Evolutionary conservation across 2,888 invertebrate genomes (phyloP).

Genomic region (Venustoraphidia nigricollis): DNA sequence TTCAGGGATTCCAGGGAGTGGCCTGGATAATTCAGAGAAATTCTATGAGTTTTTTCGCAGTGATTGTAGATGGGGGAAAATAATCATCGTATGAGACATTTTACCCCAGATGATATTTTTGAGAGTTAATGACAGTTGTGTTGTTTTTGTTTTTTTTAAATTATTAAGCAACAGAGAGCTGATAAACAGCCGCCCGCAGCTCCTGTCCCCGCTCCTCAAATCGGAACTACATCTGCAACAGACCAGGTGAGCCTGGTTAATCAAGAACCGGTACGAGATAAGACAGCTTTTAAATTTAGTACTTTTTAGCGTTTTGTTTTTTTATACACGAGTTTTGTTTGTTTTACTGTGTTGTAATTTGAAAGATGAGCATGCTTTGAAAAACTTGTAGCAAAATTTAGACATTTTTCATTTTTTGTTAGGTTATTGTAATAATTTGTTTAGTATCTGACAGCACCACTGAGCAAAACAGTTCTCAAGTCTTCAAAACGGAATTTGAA

Average conservation of each 20-base stretch:
- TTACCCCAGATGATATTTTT: too few species aligned
- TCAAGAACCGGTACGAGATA: constrained; percentile 3
- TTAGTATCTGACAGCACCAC: not conserved
- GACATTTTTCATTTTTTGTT: constrained; percentile 13
- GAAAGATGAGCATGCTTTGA: too few species aligned
- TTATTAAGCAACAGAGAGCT: constrained; percentile 33
- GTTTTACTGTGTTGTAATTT: too few species aligned
- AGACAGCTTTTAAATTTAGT: not conserved
- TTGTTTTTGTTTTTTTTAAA: constrained; percentile 23
- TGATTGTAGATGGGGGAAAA: too few species aligned
- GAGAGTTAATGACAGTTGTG: not conserved
- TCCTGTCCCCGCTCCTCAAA: constrained; percentile 33
- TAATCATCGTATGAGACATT: too few species aligned
- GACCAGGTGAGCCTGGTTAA: constrained; percentile 37
- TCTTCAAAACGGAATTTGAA: too few species aligned
- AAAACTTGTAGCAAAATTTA: constrained; percentile 1
- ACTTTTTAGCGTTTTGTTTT: too few species aligned
- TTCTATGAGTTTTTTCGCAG: too few species aligned
- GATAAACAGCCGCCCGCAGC: constrained; percentile 35
- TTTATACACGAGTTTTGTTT: too few species aligned
- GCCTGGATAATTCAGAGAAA: too few species aligned
- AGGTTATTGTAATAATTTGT: constrained; percentile 8
- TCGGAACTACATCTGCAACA: constrained; percentile 36
- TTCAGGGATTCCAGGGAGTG: too few species aligned
- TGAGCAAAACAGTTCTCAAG: too few species aligned